Percentiles rank a stretch among this genome's conserved stretches.
These are phyloP conservation scores for rabbit (Oryctolagus cuniculus) DNA, from an alignment of 2,113 vertebrate species.

Conservation along the genomic window DNA sequence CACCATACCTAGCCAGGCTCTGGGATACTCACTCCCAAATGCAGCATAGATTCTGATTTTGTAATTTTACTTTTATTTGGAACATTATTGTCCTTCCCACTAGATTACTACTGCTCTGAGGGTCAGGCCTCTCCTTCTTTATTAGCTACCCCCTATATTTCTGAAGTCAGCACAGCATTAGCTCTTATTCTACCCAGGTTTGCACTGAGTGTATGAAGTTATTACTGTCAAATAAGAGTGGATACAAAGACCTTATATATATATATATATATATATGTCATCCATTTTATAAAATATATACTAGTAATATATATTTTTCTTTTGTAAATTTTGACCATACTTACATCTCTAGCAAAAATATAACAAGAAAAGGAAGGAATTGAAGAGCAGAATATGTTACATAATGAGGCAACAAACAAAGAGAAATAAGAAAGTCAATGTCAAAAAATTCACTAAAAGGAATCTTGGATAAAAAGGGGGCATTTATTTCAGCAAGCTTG, in stretches of 20 bases:
- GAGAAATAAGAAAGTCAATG: background rate
- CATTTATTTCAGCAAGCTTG: too few relatives aligned
- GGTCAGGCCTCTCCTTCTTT: background rate
- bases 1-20: background rate
- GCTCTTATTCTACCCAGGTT: background rate
- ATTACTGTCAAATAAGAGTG: background rate
- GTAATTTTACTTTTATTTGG: background rate
- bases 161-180: background rate
- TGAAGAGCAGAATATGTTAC: background rate
- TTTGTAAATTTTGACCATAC: background rate
- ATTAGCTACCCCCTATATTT: background rate
- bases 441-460: too few relatives aligned
- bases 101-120: background rate
- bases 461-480: too few relatives aligned
- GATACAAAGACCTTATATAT: background rate
- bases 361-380: background rate
- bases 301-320: background rate
- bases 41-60: background rate
- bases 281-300: too few relatives aligned
- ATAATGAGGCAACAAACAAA: background rate
- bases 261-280: too few relatives aligned
- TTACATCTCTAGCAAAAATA: background rate
- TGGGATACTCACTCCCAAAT: background rate
- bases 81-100: background rate
- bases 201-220: background rate